Percentiles rank a stretch among this genome's conserved stretches.
Conservation (phyloP, 2,888 invertebrate genomes). For the Clitarchus hookeri region DNA sequence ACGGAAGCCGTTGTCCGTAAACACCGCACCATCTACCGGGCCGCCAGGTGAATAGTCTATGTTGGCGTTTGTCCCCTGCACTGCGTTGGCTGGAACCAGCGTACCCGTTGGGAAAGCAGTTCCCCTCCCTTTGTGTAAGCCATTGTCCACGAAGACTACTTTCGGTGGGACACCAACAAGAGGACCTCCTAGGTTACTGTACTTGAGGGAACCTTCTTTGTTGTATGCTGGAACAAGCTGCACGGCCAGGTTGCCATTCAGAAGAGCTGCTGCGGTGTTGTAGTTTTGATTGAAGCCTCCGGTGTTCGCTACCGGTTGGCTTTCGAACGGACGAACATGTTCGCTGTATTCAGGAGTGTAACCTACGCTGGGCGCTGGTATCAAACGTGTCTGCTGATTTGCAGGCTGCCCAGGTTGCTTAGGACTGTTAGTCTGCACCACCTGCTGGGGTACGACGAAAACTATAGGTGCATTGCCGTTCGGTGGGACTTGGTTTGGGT, state of each 20-base stretch:
- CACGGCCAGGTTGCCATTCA: neutral
- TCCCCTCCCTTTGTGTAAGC: neutral
- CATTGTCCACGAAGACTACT: neutral
- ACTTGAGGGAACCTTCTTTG: neutral
- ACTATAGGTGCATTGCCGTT: neutral
- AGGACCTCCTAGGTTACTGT: neutral
- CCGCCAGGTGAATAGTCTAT: neutral
- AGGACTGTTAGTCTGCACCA: neutral
- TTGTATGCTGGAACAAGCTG: neutral
- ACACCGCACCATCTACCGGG: neutral
- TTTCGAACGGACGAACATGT: neutral
- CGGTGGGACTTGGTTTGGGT: neutral
- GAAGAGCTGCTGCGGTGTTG: neutral
- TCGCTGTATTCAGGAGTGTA: neutral
- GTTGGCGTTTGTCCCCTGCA: neutral
- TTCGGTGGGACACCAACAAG: neutral
- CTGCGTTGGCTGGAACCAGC: neutral
- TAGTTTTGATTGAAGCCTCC: neutral
- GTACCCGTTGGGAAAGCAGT: neutral
- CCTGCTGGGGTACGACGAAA: neutral
- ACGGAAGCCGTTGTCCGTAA: neutral
- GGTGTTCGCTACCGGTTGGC: neutral
- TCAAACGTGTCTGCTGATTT: neutral
- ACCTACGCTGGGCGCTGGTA: neutral
- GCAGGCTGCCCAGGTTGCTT: neutral